These are phyloP conservation scores for Leptinotarsa defecta DNA, from an alignment of 1,140 invertebrate genomes.

Conservation along the genomic window DNA sequence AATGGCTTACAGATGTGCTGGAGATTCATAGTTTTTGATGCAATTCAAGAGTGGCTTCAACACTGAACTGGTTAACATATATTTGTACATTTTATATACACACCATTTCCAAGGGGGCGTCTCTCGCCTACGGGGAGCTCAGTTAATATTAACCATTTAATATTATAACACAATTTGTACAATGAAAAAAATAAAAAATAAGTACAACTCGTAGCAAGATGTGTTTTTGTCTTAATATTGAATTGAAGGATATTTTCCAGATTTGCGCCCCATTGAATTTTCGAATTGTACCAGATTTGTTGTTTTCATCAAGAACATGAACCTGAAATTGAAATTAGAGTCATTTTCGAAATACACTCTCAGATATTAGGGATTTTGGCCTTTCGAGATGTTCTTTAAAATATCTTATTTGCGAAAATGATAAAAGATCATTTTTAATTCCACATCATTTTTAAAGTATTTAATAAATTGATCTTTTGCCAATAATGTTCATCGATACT, in stretches of 20 bases:
- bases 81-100: slow-evolving; percentile 53
- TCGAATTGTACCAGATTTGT: no score
- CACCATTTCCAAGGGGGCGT: slow-evolving; percentile 31
- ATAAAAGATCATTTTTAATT: no score
- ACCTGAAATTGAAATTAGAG: no score
- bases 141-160: slow-evolving; percentile 49
- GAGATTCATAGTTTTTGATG: slow-evolving; percentile 47
- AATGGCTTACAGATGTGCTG: slow-evolving; percentile 40
- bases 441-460: no score
- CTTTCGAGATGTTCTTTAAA: no score
- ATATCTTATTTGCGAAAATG: no score
- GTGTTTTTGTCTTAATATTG: slow-evolving; percentile 47
- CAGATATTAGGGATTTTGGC: no score
- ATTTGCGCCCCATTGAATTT: background rate
- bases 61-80: slow-evolving; percentile 46
- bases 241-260: slow-evolving; percentile 25
- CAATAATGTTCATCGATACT: no score
- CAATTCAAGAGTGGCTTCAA: slow-evolving; percentile 37
- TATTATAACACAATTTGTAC: slow-evolving; percentile 56
- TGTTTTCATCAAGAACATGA: no score
- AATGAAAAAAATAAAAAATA: slow-evolving; percentile 54
- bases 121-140: slow-evolving; percentile 48
- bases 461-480: no score
- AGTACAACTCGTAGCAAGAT: slow-evolving; percentile 56
- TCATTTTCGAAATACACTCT: no score